Conservation (phyloP, 2,888 invertebrate genomes). For the Aleiodes testaceus region DNA sequence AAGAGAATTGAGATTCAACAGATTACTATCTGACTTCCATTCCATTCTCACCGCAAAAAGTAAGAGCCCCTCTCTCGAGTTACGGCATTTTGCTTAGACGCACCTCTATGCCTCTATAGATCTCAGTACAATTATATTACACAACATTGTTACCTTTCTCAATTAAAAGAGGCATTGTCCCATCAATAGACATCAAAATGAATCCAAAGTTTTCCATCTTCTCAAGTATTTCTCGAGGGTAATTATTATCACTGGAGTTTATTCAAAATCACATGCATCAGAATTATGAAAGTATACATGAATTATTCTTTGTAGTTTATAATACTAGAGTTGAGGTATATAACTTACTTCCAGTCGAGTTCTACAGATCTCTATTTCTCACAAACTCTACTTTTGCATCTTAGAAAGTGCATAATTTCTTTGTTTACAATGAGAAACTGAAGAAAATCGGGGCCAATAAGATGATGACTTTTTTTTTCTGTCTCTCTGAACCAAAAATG, state of each 20-base stretch:
- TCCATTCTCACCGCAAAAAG: constrained; percentile 6
- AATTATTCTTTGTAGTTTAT: constrained; percentile 1
- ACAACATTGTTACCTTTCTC: constrained; percentile 18
- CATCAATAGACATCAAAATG: constrained; percentile 7
- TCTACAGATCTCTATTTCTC: neutral
- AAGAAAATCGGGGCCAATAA: constrained; percentile 13
- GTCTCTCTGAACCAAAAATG: constrained; percentile 51
- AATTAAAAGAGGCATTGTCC: neutral
- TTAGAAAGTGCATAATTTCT: constrained; percentile 22
- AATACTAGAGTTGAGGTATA: neutral
- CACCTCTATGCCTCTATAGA: neutral
- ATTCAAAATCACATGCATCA: neutral
- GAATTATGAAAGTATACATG: neutral
- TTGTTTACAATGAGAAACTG: constrained; percentile 13
- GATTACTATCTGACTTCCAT: constrained; percentile 7
- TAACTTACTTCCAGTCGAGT: neutral
- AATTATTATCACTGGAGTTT: neutral
- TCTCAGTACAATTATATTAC: constrained; percentile 15
- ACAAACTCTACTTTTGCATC: constrained; percentile 14
- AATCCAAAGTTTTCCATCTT: neutral
- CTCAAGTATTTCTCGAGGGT: neutral
- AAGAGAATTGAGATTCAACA: constrained; percentile 15
- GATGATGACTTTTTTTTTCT: constrained; percentile 17
- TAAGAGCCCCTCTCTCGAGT: constrained; percentile 11
- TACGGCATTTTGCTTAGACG: constrained; percentile 11